Evolutionary conservation across 2,888 invertebrate species (phyloP).

Genomic region (Lepidonotus clava): DNA sequence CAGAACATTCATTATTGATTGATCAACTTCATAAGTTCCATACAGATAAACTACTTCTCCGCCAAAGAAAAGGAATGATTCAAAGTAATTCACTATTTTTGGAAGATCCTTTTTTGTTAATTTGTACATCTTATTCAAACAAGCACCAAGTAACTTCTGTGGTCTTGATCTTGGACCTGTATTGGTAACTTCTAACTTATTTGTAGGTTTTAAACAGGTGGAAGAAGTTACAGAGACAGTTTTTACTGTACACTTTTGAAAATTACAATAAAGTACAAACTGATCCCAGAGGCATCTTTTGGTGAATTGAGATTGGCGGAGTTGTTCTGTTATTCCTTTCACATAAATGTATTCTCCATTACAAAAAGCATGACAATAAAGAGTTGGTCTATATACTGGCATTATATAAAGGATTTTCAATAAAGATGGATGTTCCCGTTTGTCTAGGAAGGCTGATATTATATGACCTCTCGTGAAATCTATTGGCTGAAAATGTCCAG

Average conservation of each 20-base stretch:
- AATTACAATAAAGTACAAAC: neutral
- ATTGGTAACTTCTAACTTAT: neutral
- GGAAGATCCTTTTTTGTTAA: neutral
- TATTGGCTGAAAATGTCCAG: neutral
- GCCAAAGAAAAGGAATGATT: neutral
- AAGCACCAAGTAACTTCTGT: neutral
- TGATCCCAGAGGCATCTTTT: neutral
- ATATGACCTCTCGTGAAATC: neutral
- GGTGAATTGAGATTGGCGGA: neutral
- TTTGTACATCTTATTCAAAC: neutral
- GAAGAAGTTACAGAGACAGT: neutral
- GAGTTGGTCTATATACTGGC: neutral
- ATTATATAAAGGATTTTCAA: neutral
- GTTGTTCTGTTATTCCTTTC: neutral
- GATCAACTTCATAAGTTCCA: neutral
- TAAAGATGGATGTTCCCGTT: neutral
- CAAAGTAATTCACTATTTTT: neutral
- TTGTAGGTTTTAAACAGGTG: neutral
- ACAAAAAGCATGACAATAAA: neutral
- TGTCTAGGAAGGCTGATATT: neutral
- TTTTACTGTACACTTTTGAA: neutral
- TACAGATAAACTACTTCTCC: neutral
- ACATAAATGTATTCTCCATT: neutral
- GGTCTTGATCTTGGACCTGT: too few species aligned
- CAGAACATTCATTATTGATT: neutral